phyloP scores from a whole-genome alignment of 2,888 invertebrate species.

The Drymonia ruficornis region DNA sequence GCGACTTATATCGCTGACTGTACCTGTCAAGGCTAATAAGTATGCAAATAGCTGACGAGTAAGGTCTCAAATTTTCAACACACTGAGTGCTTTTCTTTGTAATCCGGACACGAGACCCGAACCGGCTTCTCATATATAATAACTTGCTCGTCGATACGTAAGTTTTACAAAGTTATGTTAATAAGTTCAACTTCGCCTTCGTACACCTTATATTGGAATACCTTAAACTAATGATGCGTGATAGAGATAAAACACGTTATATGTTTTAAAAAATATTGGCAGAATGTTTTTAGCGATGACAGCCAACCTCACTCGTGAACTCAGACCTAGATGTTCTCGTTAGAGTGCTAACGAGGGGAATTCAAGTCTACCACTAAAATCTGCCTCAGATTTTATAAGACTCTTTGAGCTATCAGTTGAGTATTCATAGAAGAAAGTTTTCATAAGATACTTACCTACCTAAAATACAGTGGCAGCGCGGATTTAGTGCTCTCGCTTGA shows the following conservation, averaged over 20 bases:
- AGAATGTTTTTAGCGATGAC: no score
- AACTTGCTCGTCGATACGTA: slow-evolving; percentile 1
- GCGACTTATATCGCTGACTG: no score
- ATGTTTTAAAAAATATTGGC: no score
- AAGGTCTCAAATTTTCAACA: slow-evolving; percentile 34
- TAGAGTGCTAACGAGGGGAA: not conserved
- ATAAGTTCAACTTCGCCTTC: not conserved
- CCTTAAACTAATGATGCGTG: not conserved
- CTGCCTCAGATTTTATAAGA: not conserved
- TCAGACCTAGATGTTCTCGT: not conserved
- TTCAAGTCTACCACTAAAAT: not conserved
- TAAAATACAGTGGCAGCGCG: no score
- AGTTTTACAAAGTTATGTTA: not conserved
- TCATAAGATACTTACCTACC: no score
- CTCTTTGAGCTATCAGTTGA: not conserved
- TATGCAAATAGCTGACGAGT: slow-evolving; percentile 10
- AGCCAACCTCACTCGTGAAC: not conserved
- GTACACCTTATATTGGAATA: no score
- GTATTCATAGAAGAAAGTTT: no score
- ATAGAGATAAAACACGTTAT: no score
- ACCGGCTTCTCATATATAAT: slow-evolving; percentile 13
- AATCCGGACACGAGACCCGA: slow-evolving; percentile 21
- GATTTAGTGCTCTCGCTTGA: no score
- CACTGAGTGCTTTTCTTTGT: slow-evolving; percentile 48
- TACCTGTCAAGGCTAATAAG: slow-evolving; percentile 8